These are phyloP conservation scores for Eucriotettix oculatus DNA, from an alignment of 2,888 invertebrate species.

Conservation along the genomic window DNA sequence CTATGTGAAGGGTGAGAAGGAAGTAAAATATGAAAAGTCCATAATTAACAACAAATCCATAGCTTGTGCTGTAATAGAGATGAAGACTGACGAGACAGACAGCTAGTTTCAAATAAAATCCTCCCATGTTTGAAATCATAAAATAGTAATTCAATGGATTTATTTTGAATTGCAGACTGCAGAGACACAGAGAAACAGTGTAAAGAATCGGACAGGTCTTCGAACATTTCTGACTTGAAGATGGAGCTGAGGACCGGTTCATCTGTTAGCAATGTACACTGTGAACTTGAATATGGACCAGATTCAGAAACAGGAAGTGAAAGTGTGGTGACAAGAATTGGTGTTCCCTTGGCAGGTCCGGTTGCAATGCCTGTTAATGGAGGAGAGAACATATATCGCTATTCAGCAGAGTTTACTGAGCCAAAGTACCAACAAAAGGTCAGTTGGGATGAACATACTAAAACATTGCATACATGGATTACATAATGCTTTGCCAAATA, in stretches of 20 bases:
- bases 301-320: slow-evolving; percentile 44
- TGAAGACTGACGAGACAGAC: too few relatives aligned
- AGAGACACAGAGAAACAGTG: slow-evolving; percentile 38
- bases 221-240: slow-evolving; percentile 84
- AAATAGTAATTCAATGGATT: too few relatives aligned
- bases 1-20: too few relatives aligned
- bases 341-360: slow-evolving; percentile 61
- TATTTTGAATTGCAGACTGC: slow-evolving; percentile 1
- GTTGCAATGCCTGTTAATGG: slow-evolving; percentile 36
- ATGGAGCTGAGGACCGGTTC: slow-evolving; percentile 72
- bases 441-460: slow-evolving; percentile 26
- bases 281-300: slow-evolving; percentile 31
- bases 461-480: too few relatives aligned
- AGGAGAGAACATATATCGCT: slow-evolving; percentile 29
- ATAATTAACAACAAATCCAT: not conserved
- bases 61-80: too few relatives aligned
- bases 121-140: too few relatives aligned
- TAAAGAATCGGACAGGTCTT: slow-evolving; percentile 65
- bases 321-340: slow-evolving; percentile 32
- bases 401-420: slow-evolving; percentile 55
- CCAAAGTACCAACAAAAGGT: slow-evolving; percentile 62
- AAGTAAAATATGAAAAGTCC: not conserved
- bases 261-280: slow-evolving; percentile 48
- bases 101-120: too few relatives aligned
- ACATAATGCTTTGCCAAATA: too few relatives aligned